Evolutionary conservation across 2,113 vertebrate species (phyloP), one percentile per base, ranked within the genome.

Genomic region (Stegastes partitus): DNA sequence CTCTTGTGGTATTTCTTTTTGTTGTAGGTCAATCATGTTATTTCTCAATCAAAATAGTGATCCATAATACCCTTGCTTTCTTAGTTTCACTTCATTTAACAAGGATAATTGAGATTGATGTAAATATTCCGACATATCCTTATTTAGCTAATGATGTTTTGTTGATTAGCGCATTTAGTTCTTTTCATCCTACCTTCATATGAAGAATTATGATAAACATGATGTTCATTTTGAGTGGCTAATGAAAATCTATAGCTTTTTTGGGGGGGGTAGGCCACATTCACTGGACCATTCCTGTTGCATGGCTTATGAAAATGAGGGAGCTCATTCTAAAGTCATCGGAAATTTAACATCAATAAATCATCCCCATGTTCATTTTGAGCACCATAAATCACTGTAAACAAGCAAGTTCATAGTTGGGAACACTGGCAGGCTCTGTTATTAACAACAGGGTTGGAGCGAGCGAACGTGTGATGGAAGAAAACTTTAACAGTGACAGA

Each of bases 31-130:
- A 92, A 18, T 85, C 66, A 25, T 53, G 37, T 67, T 23, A 72
- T 77, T 83, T 74, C 21, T 80, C 25, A 73, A 14, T 73, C 21
- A 87, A 85, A 86, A 83, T 22, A 68, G 74, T 63, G 64, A 78
- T 69, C 58, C 11, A 3, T 75, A 73, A 85, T 66, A 69, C 54
- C 68, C 16, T 7, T 31, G 68, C 54, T 73, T 74, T 78, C 56
- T 69, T 67, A 66, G 81, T 81, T 88, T 68, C 75, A 74, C 22
- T 78, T 75, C 74, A 90, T 91, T 90, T 85, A 89, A 59, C 83
- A 69, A 42, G 11, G 45, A 74, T 89, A 84, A 91, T 84, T 69
- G 63, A 87, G 83, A 89, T 87, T 87, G 67, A 87, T 90, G 83
- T 82, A 86, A 85, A 87, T 87, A 86, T 87, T 81, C 74, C 63